Evolutionary conservation across 1,140 invertebrate genomes (phyloP).

Genomic region (Lasioglossum albipes): DNA sequence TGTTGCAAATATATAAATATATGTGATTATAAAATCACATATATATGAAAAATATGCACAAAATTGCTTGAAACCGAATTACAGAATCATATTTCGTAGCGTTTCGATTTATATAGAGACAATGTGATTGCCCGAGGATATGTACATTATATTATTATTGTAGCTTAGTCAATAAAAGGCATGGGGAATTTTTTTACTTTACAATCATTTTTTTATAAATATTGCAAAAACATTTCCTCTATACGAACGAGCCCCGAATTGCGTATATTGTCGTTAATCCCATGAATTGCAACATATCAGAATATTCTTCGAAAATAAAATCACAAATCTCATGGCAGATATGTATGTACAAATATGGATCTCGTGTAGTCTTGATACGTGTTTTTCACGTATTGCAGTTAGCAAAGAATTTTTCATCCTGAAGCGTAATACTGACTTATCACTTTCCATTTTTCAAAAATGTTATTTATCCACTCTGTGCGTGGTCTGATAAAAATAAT

Average conservation of each 20-base stretch:
- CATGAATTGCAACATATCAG: constrained; percentile 7
- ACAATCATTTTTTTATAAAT: constrained; percentile 42
- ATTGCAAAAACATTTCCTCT: constrained; percentile 15
- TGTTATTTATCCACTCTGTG: background rate
- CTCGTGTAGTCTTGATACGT: background rate
- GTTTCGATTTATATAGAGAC: constrained; percentile 10
- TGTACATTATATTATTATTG: constrained; percentile 12
- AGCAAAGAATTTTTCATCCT: background rate
- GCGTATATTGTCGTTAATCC: constrained; percentile 16
- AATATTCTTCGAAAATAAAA: background rate
- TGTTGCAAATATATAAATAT: background rate
- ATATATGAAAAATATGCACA: constrained; percentile 12
- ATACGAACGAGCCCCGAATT: constrained; percentile 13
- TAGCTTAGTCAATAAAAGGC: background rate
- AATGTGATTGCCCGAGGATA: constrained; percentile 13
- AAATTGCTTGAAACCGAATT: constrained; percentile 16
- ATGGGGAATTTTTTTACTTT: background rate
- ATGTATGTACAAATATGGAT: constrained; percentile 5
- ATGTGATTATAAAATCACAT: constrained; percentile 24
- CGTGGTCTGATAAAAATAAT: background rate
- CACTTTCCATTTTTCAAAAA: constrained; percentile 19
- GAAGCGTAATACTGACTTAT: constrained; percentile 22
- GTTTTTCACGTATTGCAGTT: background rate
- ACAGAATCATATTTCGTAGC: constrained; percentile 12
- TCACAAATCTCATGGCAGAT: background rate